Evolutionary conservation across 2,888 invertebrate species (phyloP).

Genomic region (Drosophila mayaguana): DNA sequence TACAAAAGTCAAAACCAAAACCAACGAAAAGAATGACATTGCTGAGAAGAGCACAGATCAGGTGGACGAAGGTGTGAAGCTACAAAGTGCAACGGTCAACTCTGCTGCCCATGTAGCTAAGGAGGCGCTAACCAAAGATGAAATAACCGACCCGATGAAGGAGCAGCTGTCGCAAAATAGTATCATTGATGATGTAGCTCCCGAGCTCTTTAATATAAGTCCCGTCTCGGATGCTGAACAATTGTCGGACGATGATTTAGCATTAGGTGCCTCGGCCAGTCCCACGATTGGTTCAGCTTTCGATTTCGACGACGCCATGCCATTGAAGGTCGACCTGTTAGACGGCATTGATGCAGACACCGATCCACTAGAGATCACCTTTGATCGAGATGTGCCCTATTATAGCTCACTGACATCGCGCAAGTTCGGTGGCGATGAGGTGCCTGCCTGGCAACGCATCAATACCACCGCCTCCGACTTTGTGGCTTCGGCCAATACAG

Average conservation of each 20-base stretch:
- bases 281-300: slow-evolving; percentile 72
- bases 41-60: slow-evolving; percentile 10
- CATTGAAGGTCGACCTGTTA: slow-evolving; percentile 44
- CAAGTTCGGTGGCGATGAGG: slow-evolving; percentile 66
- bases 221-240: slow-evolving; percentile 82
- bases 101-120: slow-evolving; percentile 13
- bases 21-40: slow-evolving; percentile 29
- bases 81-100: slow-evolving; percentile 6
- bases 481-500: slow-evolving; percentile 53
- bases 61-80: slow-evolving; percentile 19
- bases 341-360: slow-evolving; percentile 17
- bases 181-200: slow-evolving; percentile 52
- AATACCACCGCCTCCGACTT: slow-evolving; percentile 39
- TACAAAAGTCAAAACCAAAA: slow-evolving; percentile 39
- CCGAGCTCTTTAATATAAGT: slow-evolving; percentile 79
- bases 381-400: slow-evolving; percentile 19
- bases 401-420: slow-evolving; percentile 8
- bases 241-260: slow-evolving; percentile 84
- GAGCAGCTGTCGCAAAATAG: slow-evolving; percentile 41
- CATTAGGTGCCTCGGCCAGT: slow-evolving; percentile 85
- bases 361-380: slow-evolving; percentile 6
- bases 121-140: slow-evolving; percentile 52
- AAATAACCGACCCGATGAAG: slow-evolving; percentile 47
- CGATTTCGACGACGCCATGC: slow-evolving; percentile 37
- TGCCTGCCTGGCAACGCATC: slow-evolving; percentile 40